Conservation (phyloP, 2,888 invertebrate genomes). For the Arctia plantaginis region DNA sequence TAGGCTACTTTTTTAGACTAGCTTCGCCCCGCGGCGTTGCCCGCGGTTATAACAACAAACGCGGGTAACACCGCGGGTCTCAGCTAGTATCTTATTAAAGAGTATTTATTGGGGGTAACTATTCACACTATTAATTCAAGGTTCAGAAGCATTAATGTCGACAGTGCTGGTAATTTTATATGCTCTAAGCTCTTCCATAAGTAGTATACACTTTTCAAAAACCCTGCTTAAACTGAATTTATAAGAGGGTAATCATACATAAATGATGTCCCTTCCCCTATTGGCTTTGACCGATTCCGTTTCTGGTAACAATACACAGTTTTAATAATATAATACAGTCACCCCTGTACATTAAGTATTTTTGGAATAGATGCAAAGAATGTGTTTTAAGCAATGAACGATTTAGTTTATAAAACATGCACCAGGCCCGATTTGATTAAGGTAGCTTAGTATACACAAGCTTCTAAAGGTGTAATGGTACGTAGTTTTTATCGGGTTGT, state of each 20-base stretch:
- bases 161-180: neutral
- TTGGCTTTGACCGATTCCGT: constrained; percentile 19
- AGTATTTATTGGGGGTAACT: no score
- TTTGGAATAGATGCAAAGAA: neutral
- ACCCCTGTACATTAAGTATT: neutral
- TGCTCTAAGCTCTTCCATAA: neutral
- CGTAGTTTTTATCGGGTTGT: constrained; percentile 21
- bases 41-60: no score
- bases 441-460: constrained; percentile 1
- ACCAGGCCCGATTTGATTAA: neutral
- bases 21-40: no score
- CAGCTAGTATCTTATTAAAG: no score
- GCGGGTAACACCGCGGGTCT: no score
- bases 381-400: neutral
- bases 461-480: neutral
- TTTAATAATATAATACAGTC: neutral
- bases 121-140: neutral
- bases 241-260: constrained; percentile 22
- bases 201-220: neutral
- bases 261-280: constrained; percentile 24
- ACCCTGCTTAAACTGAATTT: constrained; percentile 18
- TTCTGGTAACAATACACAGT: constrained; percentile 13
- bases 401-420: neutral
- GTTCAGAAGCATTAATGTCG: neutral
- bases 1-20: no score